phyloP scores from a whole-genome alignment of 2,797 vertebrate species.

The Pseudomugil gertrudae region DNA sequence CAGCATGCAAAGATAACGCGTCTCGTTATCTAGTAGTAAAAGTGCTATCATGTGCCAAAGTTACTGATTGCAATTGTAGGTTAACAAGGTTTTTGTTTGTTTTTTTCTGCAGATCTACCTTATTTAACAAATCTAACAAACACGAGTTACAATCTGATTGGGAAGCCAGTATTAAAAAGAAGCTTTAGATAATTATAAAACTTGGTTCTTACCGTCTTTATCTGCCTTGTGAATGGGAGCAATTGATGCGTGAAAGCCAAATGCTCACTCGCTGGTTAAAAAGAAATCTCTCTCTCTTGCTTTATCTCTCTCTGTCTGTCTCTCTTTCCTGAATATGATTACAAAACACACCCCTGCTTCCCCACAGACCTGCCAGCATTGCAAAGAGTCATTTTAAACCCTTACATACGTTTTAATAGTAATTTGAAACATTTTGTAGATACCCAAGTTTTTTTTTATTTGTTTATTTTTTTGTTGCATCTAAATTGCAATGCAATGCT shows the following conservation, averaged over 20 bases:
- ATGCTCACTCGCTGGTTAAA: constrained; percentile 35
- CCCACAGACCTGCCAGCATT: constrained; percentile 18
- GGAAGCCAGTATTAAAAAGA: background rate
- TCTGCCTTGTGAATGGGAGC: constrained; percentile 36
- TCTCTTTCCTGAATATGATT: constrained; percentile 50
- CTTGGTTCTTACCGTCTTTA: constrained; percentile 61
- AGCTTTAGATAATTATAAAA: constrained; percentile 2
- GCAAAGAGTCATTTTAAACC: background rate
- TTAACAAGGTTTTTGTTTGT: background rate
- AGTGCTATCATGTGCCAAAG: background rate
- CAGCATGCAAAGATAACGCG: constrained; percentile 33
- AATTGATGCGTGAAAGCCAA: constrained; percentile 48
- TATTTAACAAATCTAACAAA: background rate
- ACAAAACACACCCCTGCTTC: constrained; percentile 40
- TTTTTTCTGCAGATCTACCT: background rate
- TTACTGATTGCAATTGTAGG: background rate
- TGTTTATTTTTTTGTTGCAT: too few species aligned
- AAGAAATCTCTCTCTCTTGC: constrained; percentile 14
- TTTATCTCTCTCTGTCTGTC: constrained; percentile 23
- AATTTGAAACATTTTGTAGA: too few species aligned
- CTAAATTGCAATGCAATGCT: background rate
- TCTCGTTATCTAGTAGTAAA: constrained; percentile 7
- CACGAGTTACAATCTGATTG: background rate
- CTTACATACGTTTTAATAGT: too few species aligned
- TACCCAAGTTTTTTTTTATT: too few species aligned